phyloP scores from a whole-genome alignment of 2,888 invertebrate species.

The Argynnis bischoffii region DNA sequence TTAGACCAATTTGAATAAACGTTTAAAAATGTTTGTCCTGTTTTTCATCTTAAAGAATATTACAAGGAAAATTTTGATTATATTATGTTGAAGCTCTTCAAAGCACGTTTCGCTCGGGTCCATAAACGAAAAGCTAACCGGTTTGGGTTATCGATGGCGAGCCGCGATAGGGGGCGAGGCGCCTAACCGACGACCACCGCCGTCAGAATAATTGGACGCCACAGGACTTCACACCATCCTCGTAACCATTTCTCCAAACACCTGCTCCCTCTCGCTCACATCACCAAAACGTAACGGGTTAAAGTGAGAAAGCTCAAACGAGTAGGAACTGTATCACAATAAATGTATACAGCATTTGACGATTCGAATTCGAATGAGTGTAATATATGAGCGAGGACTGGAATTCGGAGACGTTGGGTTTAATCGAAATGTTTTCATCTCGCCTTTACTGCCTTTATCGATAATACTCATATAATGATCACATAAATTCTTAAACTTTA shows the following conservation, averaged over 20 bases:
- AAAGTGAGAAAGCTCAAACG: slow-evolving; percentile 44
- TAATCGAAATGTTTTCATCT: slow-evolving; percentile 51
- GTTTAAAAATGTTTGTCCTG: slow-evolving; percentile 14
- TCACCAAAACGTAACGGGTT: slow-evolving; percentile 28
- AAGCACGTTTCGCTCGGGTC: slow-evolving; percentile 40
- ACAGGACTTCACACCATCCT: slow-evolving; percentile 78
- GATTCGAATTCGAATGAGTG: slow-evolving; percentile 60
- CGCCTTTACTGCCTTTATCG: slow-evolving; percentile 25
- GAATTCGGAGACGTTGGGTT: slow-evolving; percentile 57
- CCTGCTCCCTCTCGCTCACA: slow-evolving; percentile 36
- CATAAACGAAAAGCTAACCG: slow-evolving; percentile 76
- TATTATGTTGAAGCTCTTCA: slow-evolving; percentile 28
- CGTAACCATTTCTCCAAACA: slow-evolving; percentile 42
- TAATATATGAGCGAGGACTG: slow-evolving; percentile 61
- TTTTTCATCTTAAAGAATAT: slow-evolving; percentile 4
- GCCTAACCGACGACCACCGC: slow-evolving; percentile 76
- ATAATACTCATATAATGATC: slow-evolving; percentile 22
- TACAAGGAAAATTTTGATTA: slow-evolving; percentile 30
- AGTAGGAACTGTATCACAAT: slow-evolving; percentile 53
- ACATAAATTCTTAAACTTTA: slow-evolving; percentile 17
- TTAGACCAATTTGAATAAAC: slow-evolving; percentile 22
- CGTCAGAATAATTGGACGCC: slow-evolving; percentile 78
- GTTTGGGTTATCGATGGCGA: slow-evolving; percentile 77
- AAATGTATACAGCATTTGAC: slow-evolving; percentile 58
- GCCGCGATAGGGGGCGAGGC: slow-evolving; percentile 77